Evolutionary conservation across 2,797 vertebrate species (phyloP).

Genomic region (Sylvilagus floridanus): DNA sequence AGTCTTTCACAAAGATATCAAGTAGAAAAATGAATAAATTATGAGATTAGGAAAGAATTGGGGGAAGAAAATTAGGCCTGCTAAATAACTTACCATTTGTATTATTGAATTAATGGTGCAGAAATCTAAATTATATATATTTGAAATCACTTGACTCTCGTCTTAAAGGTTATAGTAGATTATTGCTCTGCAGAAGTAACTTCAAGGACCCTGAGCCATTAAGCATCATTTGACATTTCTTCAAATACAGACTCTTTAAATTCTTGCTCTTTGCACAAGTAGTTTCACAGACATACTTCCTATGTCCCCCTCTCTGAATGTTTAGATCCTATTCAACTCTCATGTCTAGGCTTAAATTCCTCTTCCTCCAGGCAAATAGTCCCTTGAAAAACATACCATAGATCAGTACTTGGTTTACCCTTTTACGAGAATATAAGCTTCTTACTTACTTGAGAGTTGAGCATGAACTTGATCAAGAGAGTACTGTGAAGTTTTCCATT

Average conservation of each 20-base stretch:
- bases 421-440: not conserved
- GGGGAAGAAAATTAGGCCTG: not conserved
- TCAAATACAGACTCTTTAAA: not conserved
- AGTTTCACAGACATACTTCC: not conserved
- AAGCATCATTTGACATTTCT: not conserved
- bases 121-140: conserved; percentile 13
- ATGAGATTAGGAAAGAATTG: not conserved
- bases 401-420: not conserved
- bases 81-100: not conserved
- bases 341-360: not conserved
- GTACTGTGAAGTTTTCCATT: not conserved
- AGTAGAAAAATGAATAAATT: conserved; percentile 31
- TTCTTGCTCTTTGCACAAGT: not conserved
- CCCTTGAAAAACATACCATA: not conserved
- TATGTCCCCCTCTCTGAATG: not conserved
- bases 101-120: not conserved
- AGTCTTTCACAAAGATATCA: conserved; percentile 4
- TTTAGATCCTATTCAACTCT: not conserved
- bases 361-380: not conserved
- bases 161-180: not conserved
- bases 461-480: not conserved
- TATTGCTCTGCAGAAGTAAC: not conserved
- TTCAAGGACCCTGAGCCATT: not conserved
- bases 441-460: not conserved
- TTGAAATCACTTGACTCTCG: not conserved